Evolutionary conservation across 2,888 invertebrate species (phyloP), one percentile per base, ranked within the genome.

Genomic region (Xylota segnis): DNA sequence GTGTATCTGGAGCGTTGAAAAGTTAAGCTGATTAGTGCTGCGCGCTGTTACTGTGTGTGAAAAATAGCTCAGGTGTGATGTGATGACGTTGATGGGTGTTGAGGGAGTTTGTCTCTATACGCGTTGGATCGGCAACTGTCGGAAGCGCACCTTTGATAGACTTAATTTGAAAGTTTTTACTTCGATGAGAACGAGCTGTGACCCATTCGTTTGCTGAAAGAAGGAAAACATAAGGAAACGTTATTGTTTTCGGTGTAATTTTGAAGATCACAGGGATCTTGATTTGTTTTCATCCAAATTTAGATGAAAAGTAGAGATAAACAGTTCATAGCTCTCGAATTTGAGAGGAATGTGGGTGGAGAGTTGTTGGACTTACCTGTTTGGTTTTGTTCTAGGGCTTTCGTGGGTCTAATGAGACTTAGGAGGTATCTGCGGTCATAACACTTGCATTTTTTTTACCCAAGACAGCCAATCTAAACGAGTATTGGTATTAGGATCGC

Each of bases 11-110:
- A 16, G 52, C 65, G 78, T 68, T 75, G 79, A 84, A 75, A 84
- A 70, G 74, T 75, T 79, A 84, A 84, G 83, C 27, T 70, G 83
- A 74, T 84, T 84, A 84, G 45, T n/a, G 52, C 52, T 52, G 45
- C 50, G 45, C 50, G 47, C 14, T 66, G 76, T 50, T 65, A 34
- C 50, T 32, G 45, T 52, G 65, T 71, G 47, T 78, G 63, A 29
- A 40, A n/a, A 78, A 56, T 56, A 78, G 56, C 45, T 71, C 71
- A 71, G 71, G 78, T 78, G 78, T 78, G 56, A 71, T 70, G 65
- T 65, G 61, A 34, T 59, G 61, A 29, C 29, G 61, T 29, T 43
- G n/a, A 5, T 29, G 34, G 40, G 43, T n/a, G 37, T 54, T 34
- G 45, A 56, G 45, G 29, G 50, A 68, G 58, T 50, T 40, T 16